Conservation (phyloP, 1,140 invertebrate genomes). For the Hycleus cichorii region DNA sequence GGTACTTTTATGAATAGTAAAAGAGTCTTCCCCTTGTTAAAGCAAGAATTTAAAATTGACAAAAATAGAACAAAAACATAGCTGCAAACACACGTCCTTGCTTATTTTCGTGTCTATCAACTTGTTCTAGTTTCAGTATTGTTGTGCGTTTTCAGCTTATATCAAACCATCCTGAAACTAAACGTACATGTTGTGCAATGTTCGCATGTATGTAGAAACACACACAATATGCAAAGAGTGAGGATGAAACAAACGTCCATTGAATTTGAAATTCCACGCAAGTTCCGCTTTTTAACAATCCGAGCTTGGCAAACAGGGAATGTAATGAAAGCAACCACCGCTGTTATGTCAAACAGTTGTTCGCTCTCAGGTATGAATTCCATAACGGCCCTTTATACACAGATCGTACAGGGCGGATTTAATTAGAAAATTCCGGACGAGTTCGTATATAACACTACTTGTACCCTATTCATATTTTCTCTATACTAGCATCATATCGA, state of each 20-base stretch:
- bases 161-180: too few relatives aligned
- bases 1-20: slow-evolving; percentile 4
- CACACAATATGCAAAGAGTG: too few relatives aligned
- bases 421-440: slow-evolving; percentile 34
- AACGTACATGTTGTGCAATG: too few relatives aligned
- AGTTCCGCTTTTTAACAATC: slow-evolving; percentile 32
- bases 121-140: too few relatives aligned
- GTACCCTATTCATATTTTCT: too few relatives aligned
- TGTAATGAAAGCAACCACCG: slow-evolving; percentile 33
- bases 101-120: too few relatives aligned
- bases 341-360: slow-evolving; percentile 35
- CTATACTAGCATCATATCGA: too few relatives aligned
- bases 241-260: not conserved
- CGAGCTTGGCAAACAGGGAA: slow-evolving; percentile 30
- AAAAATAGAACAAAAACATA: too few relatives aligned
- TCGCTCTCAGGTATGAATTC: slow-evolving; percentile 36
- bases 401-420: slow-evolving; percentile 26
- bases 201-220: too few relatives aligned
- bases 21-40: slow-evolving; percentile 1
- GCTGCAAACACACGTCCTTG: too few relatives aligned
- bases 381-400: slow-evolving; percentile 32
- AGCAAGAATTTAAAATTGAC: too few relatives aligned
- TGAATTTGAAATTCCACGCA: slow-evolving; percentile 25
- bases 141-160: too few relatives aligned
- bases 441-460: slow-evolving; percentile 10